These are phyloP conservation scores for Leptinotarsa undecemlineata DNA, from an alignment of 1,140 invertebrate genomes.

Conservation along the genomic window DNA sequence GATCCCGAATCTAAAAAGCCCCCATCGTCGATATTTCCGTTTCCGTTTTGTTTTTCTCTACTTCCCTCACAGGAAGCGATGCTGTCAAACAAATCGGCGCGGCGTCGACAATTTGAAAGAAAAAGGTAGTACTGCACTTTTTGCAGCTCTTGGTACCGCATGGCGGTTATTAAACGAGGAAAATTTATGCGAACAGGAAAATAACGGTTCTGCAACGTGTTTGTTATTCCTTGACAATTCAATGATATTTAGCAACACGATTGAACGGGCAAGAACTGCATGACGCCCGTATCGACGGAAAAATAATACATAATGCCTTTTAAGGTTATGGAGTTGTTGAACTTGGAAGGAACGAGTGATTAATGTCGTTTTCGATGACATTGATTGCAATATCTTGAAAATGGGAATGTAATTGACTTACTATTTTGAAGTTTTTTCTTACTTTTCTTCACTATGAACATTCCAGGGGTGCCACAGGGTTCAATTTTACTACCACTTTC, in stretches of 20 bases:
- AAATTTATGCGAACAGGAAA: constrained; percentile 5
- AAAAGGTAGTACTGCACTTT: neutral
- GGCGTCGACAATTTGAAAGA: neutral
- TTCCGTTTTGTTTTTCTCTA: neutral
- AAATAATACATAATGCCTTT: neutral
- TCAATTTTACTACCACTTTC: too few relatives aligned
- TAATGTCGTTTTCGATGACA: neutral
- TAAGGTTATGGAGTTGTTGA: neutral
- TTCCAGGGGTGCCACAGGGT: too few relatives aligned
- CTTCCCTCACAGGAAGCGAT: neutral
- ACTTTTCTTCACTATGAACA: too few relatives aligned
- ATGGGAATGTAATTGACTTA: too few relatives aligned
- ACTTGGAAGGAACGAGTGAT: neutral
- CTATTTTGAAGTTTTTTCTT: too few relatives aligned
- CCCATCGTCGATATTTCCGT: neutral
- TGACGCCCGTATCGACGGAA: neutral
- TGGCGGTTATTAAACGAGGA: neutral
- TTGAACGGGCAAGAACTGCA: neutral
- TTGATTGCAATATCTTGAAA: neutral
- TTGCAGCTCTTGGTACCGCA: neutral
- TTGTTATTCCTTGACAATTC: neutral
- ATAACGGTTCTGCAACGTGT: neutral
- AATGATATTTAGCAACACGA: neutral
- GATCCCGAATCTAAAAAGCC: too few relatives aligned
- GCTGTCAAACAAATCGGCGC: neutral